Percentiles rank a stretch among this genome's conserved stretches.
These are phyloP conservation scores for Aldrovandia affinis DNA, from an alignment of 2,797 vertebrate genomes.

Conservation along the genomic window DNA sequence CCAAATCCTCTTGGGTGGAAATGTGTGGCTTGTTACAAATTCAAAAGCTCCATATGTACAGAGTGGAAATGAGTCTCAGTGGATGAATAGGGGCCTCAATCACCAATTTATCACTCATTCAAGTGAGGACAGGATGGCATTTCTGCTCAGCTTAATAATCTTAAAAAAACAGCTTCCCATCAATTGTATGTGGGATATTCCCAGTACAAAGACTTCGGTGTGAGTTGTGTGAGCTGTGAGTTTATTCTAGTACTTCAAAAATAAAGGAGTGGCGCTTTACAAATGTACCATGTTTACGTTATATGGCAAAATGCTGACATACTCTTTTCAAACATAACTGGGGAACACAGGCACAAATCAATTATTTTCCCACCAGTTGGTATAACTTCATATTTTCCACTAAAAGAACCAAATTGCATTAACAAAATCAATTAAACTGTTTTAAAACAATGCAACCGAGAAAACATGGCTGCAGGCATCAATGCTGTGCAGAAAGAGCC, in stretches of 20 bases:
- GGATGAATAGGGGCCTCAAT: background rate
- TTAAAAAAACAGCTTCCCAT: background rate
- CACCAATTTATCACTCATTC: background rate
- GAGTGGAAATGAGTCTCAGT: background rate
- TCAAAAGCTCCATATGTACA: background rate
- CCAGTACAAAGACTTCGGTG: background rate
- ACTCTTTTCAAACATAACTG: background rate
- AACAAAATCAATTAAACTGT: background rate
- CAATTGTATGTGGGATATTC: background rate
- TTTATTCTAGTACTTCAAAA: constrained; percentile 16
- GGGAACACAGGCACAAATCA: background rate
- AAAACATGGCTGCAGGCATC: background rate
- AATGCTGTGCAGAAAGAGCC: background rate
- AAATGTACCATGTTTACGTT: background rate
- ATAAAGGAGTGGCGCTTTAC: constrained; percentile 1
- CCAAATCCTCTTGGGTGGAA: background rate
- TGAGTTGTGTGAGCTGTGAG: background rate
- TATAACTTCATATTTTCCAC: background rate
- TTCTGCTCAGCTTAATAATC: background rate
- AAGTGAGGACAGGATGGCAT: background rate
- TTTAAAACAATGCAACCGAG: background rate
- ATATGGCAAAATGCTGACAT: background rate
- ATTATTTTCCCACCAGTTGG: background rate
- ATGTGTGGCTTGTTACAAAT: constrained; percentile 1
- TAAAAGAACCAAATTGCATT: background rate